Evolutionary conservation across 2,888 invertebrate species (phyloP), one percentile per base, ranked within the genome.

Genomic region (Eulithis prunata): DNA sequence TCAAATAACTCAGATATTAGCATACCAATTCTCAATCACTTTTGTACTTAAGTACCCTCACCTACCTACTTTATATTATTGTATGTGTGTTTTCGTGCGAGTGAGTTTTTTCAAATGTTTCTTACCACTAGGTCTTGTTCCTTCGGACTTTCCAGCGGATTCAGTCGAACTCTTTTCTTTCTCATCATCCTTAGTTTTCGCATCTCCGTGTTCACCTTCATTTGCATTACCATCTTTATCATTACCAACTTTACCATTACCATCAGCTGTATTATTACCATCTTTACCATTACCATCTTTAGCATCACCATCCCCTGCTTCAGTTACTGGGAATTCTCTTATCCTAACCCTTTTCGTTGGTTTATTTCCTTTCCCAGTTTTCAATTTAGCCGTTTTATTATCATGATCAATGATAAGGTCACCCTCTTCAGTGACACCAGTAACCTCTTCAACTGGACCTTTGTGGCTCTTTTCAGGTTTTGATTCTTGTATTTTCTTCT

Each of bases 381-480:
- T 85, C 47, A 79, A 71, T 43, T 60, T 76, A 2, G 81, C 70
- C 14, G 79, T 71, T 62, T 89, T 88, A 32, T 75, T 84, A 21
- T 87, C 82, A 36, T 83, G 78, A 71, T 89, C 86, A 59, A 86
- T 84, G 2, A 85, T 78, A 6, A 77, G 21, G 68, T 83, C 74
- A 2, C 76, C 84, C 49, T 87, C 81, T 69, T 77, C 74, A 13
- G 74, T 67, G 13, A 83, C 71, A 43, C 78, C 78, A 12, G 70
- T 74, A 5, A 78, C 68, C 45, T 73, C 69, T 68, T 75, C 72
- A 21, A 74, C 68, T n/a, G 68, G 53, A 10, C 36, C 38, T 66
- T 71, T 73, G 32, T 59, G 70, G 2, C 14, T 47, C 65, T 13
- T 36, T 41, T 74, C 68, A 5, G 69, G 1, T 68, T 78, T 70